These are phyloP conservation scores for Loripinus fragilis DNA, from an alignment of 2,888 invertebrate species.

Conservation along the genomic window DNA sequence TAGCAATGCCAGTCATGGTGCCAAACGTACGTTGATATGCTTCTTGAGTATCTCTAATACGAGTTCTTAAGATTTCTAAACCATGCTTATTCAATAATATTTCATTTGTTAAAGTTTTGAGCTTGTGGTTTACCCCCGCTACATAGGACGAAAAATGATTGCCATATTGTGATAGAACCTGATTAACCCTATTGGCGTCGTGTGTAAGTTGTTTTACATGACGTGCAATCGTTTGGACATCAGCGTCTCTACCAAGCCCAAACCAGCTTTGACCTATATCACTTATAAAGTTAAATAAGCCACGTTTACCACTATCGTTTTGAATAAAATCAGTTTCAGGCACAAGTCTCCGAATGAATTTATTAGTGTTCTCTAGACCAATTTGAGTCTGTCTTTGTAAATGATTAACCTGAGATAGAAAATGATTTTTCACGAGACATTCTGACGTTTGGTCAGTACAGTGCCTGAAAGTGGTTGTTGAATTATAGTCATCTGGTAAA, in stretches of 20 bases:
- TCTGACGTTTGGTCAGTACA: background rate
- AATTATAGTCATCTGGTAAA: background rate
- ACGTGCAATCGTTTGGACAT: background rate
- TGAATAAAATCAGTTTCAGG: background rate
- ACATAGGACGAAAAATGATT: conserved; percentile 3
- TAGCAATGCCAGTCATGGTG: conserved; percentile 1
- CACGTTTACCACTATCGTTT: background rate
- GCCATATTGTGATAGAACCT: background rate
- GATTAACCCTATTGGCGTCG: background rate
- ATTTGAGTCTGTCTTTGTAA: background rate
- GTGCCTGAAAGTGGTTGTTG: background rate
- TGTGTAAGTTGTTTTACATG: background rate
- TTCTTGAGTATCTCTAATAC: background rate
- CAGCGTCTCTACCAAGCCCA: background rate
- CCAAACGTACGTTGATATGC: background rate
- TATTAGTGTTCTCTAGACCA: background rate
- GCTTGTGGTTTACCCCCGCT: background rate
- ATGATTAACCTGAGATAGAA: background rate
- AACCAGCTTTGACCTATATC: background rate
- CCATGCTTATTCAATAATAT: conserved; percentile 8
- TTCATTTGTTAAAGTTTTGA: background rate
- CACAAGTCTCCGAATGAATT: background rate
- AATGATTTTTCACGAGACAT: background rate
- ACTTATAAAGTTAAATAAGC: background rate
- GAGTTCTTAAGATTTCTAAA: background rate